Base-by-base conservation (phyloP, 2,797 vertebrate genomes). In the Chaetodon trifasciatus region DNA sequence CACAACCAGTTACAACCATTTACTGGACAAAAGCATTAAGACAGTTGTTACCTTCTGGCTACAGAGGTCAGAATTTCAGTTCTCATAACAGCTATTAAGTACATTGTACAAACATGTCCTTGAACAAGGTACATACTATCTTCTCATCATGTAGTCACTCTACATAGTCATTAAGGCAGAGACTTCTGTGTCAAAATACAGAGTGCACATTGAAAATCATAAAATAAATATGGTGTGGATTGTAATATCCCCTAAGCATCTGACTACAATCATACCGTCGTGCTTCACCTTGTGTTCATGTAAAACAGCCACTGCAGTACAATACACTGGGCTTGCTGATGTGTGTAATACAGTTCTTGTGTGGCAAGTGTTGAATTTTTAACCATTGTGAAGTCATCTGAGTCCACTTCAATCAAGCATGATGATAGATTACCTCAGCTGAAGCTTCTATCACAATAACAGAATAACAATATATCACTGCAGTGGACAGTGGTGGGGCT, bases 341-440 rank as follows among this genome's bases (percentile, higher is more conserved):
- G 70, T 73, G 74, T 78, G 70, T 70, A 84, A 82, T 57, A 37
- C 64, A 77, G 53, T 42, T 70, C 69, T 76, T 62, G 19, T 74
- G 66, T 73, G 77, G 61, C 67, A 78, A 80, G 77, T 76, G 55
- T 53, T 86, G 55, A 78, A 88, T 86, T 80, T 78, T 76, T 84
- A 78, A 84, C 63, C 53, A 66, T 8, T 53, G 19, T 50, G 40
- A 69, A 72, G 70, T 21, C 46, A 9, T 21, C 56, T 76, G 53
- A 75, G 66, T 19, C 42, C 37, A 62, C 19, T 72, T 62, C 67
- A 78, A 72, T 61, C 68, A 68, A 8, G 52, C 65, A 35, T 79
- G 65, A 83, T 76, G 69, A 62, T 35, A 44, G 57, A 72, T 70
- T 67, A 70, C 37, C 62, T 53, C 21, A 66, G 10, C 23, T 63